These are phyloP conservation scores for Pituophis catenifer DNA, from an alignment of 2,113 vertebrate species.

Conservation along the genomic window DNA sequence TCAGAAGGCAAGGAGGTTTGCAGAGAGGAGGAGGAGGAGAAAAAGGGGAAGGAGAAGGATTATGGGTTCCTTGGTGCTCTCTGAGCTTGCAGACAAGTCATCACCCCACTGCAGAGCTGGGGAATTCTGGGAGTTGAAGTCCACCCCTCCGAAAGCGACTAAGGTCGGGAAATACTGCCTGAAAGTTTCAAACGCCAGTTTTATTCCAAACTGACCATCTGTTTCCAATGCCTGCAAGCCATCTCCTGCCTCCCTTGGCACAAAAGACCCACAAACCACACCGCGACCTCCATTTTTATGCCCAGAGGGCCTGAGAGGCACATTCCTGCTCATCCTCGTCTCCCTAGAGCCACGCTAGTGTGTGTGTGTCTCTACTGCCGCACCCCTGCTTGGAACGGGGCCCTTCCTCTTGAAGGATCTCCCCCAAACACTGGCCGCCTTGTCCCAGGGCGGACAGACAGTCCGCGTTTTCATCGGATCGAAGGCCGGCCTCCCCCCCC, in stretches of 20 bases:
- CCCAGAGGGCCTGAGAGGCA: neutral
- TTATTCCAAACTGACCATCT: neutral
- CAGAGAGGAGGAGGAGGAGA: neutral
- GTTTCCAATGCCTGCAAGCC: too few relatives aligned
- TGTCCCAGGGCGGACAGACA: slow-evolving; percentile 59
- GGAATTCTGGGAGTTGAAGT: neutral
- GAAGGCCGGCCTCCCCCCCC: slow-evolving; percentile 4
- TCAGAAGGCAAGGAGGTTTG: too few relatives aligned
- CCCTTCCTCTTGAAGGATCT: slow-evolving; percentile 14
- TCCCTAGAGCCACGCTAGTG: fast-evolving
- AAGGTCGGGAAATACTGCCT: too few relatives aligned
- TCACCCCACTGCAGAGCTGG: neutral
- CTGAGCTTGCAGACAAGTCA: neutral
- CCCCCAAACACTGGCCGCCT: slow-evolving; percentile 65
- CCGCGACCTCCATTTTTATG: neutral
- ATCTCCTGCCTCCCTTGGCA: neutral
- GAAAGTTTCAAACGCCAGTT: too few relatives aligned
- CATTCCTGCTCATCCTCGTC: too few relatives aligned
- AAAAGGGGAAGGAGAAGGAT: too few relatives aligned
- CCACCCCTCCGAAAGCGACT: too few relatives aligned
- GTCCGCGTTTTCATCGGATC: slow-evolving; percentile 67
- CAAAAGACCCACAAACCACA: neutral
- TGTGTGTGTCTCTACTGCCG: slow-evolving; percentile 12
- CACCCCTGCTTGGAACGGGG: slow-evolving; percentile 25
- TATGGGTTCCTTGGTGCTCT: too few relatives aligned